A percentile compares a stretch with the other conserved stretches of the same genome.
Evolutionary conservation across 2,888 invertebrate species (phyloP).

Genomic region (Cinara cedri): DNA sequence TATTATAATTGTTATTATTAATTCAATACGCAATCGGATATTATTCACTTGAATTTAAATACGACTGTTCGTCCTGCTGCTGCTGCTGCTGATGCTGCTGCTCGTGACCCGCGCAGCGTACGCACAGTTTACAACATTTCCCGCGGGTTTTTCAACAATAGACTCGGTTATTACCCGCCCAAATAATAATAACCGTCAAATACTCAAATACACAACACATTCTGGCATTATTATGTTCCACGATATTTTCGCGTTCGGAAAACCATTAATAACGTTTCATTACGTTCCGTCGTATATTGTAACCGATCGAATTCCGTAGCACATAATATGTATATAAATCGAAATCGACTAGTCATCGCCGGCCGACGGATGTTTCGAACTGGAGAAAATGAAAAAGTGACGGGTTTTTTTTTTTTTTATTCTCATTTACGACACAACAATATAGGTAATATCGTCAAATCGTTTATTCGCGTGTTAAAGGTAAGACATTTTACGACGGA

Average conservation of each 20-base stretch:
- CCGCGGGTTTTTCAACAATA: conserved; percentile 13
- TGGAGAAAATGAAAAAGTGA: neutral
- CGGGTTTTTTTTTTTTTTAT: neutral
- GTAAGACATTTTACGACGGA: neutral
- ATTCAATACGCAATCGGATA: no score
- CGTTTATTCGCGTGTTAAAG: no score
- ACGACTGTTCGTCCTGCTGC: no score
- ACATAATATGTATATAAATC: neutral
- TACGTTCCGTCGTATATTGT: neutral
- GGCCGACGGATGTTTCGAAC: neutral
- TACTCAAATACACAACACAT: no score
- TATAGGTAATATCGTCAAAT: neutral
- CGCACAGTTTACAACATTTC: no score
- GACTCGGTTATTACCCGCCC: neutral
- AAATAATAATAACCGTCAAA: conserved; percentile 6
- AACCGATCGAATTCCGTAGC: conserved; percentile 21
- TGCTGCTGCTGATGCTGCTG: no score
- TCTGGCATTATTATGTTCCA: no score
- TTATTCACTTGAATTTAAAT: no score
- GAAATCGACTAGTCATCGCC: conserved; percentile 32
- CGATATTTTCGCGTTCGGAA: neutral
- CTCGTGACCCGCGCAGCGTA: no score
- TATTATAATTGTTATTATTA: no score
- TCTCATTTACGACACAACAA: neutral
- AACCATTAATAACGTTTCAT: conserved; percentile 27